A percentile compares a stretch with the other conserved stretches of the same genome.
These are phyloP conservation scores for Pseudolaguvia tuberculata DNA, from an alignment of 2,113 vertebrate species.

Conservation along the genomic window DNA sequence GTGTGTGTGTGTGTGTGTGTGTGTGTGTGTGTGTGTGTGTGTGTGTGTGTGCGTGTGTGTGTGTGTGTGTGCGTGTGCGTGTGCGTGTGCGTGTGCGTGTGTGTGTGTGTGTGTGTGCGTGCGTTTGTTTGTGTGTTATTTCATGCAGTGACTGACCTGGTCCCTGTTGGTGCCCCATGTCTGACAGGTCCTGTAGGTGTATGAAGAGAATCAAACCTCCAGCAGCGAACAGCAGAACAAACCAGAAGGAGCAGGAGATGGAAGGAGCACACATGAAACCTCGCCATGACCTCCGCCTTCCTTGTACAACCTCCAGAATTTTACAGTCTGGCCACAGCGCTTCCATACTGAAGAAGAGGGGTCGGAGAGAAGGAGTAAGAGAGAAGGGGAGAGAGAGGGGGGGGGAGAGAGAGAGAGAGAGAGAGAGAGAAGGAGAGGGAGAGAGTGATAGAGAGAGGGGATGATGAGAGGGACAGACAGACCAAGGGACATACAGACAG, in stretches of 20 bases:
- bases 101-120: neutral
- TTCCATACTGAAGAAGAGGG: too few relatives aligned
- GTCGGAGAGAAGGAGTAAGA: neutral
- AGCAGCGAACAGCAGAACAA: constrained; percentile 74
- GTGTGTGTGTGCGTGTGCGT: fast-evolving
- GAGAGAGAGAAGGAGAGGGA: too few relatives aligned
- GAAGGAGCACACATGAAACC: neutral
- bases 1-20: too few relatives aligned
- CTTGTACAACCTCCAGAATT: constrained; percentile 1
- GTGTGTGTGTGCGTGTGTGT: too few relatives aligned
- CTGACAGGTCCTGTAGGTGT: constrained; percentile 83
- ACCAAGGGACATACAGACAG: too few relatives aligned
- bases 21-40: fast-evolving
- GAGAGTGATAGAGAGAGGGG: too few relatives aligned
- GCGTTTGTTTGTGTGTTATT: neutral
- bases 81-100: too few relatives aligned
- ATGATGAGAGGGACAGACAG: too few relatives aligned
- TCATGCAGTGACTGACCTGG: constrained; percentile 74
- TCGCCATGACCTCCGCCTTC: neutral
- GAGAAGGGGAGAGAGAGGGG: neutral
- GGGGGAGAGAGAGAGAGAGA: neutral
- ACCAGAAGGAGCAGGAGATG: constrained; percentile 18
- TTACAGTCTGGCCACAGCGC: constrained; percentile 10
- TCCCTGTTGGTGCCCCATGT: constrained; percentile 75
- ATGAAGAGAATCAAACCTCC: constrained; percentile 88